Percentiles rank a stretch among this genome's conserved stretches.
Evolutionary conservation across 2,797 vertebrate species (phyloP).

Genomic region (Sebastes ruberrimus): DNA sequence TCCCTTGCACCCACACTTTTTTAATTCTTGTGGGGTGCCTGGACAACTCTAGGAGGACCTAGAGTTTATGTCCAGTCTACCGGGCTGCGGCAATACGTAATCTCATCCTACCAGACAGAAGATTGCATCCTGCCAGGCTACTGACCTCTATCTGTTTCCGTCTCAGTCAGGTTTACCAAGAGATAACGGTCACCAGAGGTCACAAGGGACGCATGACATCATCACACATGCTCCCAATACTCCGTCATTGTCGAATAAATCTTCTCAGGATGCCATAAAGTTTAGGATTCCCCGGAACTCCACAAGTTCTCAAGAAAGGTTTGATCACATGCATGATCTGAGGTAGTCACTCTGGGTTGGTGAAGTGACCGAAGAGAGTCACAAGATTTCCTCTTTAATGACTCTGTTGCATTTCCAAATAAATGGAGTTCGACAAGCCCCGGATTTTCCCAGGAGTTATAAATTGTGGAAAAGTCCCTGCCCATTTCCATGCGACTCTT

Average conservation of each 20-base stretch:
- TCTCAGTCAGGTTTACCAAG: background rate
- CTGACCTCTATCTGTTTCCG: background rate
- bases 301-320: background rate
- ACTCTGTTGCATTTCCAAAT: background rate
- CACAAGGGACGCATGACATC: background rate
- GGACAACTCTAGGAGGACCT: conserved; percentile 2
- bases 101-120: conserved; percentile 14
- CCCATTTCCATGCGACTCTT: background rate
- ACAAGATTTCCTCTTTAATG: background rate
- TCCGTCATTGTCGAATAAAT: background rate
- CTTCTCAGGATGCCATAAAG: background rate
- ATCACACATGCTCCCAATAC: background rate
- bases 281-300: background rate
- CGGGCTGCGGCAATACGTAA: background rate
- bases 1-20: background rate
- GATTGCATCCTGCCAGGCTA: background rate
- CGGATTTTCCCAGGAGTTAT: conserved; percentile 30
- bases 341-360: background rate
- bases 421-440: background rate
- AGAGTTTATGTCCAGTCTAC: conserved; percentile 35
- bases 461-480: background rate
- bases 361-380: background rate
- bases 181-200: background rate
- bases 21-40: conserved; percentile 13
- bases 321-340: conserved; percentile 18